A percentile compares a stretch with the other conserved stretches of the same genome.
These are phyloP conservation scores for Heliconius sara DNA, from an alignment of 2,888 invertebrate species.

Conservation along the genomic window DNA sequence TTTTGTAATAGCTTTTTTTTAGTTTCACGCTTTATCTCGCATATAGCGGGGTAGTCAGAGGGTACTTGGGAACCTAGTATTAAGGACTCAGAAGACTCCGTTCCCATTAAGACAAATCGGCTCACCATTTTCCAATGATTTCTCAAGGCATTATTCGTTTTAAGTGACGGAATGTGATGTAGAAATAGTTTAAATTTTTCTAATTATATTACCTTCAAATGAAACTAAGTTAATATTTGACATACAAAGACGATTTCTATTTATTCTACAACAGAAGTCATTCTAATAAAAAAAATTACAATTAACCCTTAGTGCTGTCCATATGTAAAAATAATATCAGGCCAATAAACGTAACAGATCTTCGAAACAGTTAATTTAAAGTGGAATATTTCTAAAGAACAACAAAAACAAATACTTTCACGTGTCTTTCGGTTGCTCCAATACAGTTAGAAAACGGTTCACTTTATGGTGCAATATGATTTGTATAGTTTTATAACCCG, in stretches of 20 bases:
- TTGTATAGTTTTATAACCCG: constrained; percentile 54
- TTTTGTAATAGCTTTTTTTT: not conserved
- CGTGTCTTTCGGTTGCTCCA: constrained; percentile 42
- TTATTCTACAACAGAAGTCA: not conserved
- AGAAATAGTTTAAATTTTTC: not conserved
- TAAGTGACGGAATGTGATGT: no score
- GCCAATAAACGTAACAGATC: constrained; percentile 3
- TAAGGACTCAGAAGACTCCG: no score
- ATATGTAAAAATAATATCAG: constrained; percentile 11
- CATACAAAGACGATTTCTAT: not conserved
- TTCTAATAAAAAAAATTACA: not conserved
- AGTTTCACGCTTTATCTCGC: no score
- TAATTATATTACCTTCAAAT: not conserved
- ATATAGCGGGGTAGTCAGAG: no score
- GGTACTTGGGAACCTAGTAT: no score
- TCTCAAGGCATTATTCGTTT: no score
- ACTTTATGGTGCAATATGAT: constrained; percentile 52
- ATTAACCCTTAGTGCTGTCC: not conserved
- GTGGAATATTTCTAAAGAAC: constrained; percentile 12
- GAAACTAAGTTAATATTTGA: not conserved
- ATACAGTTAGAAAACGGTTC: constrained; percentile 52
- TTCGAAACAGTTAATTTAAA: constrained; percentile 3
- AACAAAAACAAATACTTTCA: constrained; percentile 29
- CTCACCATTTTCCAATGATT: no score
- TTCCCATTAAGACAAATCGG: no score